Percentiles rank a stretch among this genome's conserved stretches.
These are phyloP conservation scores for Liodrosophila aerea DNA, from an alignment of 2,888 invertebrate genomes.

Conservation along the genomic window DNA sequence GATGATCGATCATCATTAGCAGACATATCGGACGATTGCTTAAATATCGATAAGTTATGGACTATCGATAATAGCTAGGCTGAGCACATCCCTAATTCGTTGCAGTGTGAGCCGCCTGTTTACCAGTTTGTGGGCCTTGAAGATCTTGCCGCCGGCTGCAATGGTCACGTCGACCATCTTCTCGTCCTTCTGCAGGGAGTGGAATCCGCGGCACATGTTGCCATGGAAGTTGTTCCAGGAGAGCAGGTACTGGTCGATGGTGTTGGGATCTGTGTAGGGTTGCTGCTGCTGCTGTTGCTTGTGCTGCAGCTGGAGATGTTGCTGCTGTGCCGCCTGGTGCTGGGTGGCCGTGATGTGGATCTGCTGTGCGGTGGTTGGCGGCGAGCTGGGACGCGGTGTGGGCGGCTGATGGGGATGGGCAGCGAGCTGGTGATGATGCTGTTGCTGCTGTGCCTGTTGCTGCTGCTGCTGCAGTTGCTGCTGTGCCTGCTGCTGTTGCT, in stretches of 20 bases:
- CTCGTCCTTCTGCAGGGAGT: slow-evolving; percentile 88
- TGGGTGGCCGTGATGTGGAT: slow-evolving; percentile 78
- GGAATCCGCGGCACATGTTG: slow-evolving; percentile 88
- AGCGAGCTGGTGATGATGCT: slow-evolving; percentile 58
- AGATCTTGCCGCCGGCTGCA: slow-evolving; percentile 87
- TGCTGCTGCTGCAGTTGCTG: slow-evolving; percentile 40
- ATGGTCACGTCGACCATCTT: slow-evolving; percentile 88
- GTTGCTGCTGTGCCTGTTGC: slow-evolving; percentile 61
- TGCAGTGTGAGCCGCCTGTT: slow-evolving; percentile 31
- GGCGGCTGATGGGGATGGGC: slow-evolving; percentile 62
- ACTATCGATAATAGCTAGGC: too few relatives aligned
- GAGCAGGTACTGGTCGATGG: slow-evolving; percentile 85
- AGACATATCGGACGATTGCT: too few relatives aligned
- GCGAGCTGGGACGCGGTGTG: slow-evolving; percentile 69
- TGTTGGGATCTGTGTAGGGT: slow-evolving; percentile 80
- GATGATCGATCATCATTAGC: too few relatives aligned
- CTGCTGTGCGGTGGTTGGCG: slow-evolving; percentile 78
- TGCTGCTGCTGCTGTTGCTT: slow-evolving; percentile 69
- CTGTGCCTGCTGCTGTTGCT: slow-evolving; percentile 38
- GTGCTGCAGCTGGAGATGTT: slow-evolving; percentile 74
- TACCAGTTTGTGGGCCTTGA: slow-evolving; percentile 89
- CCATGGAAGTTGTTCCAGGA: slow-evolving; percentile 90
- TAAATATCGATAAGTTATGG: too few relatives aligned
- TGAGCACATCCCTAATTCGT: too few relatives aligned
- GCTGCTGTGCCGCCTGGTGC: slow-evolving; percentile 79